A percentile compares a stretch with the other conserved stretches of the same genome.
Conservation (phyloP, 2,113 vertebrate species). For the Coptodon rendalli region DNA sequence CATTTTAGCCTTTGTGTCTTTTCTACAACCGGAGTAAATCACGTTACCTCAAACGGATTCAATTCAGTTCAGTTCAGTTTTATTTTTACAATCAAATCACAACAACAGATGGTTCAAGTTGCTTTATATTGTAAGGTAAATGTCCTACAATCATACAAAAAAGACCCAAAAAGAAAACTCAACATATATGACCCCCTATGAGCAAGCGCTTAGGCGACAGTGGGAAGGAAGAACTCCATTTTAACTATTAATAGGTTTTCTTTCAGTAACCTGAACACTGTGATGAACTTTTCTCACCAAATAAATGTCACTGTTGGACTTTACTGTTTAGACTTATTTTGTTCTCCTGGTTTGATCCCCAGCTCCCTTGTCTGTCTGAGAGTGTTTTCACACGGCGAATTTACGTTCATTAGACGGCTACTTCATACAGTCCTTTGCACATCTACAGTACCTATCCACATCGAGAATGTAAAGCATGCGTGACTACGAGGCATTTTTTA, state of each 20-base stretch:
- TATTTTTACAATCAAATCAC: neutral
- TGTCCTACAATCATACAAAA: neutral
- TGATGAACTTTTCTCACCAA: neutral
- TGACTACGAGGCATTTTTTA: neutral
- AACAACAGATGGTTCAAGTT: neutral
- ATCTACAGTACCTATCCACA: neutral
- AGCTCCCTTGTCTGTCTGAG: accelerated
- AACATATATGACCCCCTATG: neutral
- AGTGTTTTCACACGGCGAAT: neutral
- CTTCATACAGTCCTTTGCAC: accelerated
- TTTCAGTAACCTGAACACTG: neutral
- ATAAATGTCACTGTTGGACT: neutral
- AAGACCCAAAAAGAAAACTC: neutral
- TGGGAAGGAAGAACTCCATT: accelerated
- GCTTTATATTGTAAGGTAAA: neutral
- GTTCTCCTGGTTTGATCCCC: neutral
- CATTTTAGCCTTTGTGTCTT: neutral
- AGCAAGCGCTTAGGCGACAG: neutral
- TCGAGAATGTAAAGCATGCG: neutral
- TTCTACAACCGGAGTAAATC: neutral
- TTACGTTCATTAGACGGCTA: neutral
- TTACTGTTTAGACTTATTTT: neutral
- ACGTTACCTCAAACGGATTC: neutral
- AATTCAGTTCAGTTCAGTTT: neutral
- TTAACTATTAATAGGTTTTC: neutral